Evolutionary conservation across 2,888 invertebrate genomes (phyloP), one percentile per base, ranked within the genome.

Genomic region (Dicyrtoma fusca): DNA sequence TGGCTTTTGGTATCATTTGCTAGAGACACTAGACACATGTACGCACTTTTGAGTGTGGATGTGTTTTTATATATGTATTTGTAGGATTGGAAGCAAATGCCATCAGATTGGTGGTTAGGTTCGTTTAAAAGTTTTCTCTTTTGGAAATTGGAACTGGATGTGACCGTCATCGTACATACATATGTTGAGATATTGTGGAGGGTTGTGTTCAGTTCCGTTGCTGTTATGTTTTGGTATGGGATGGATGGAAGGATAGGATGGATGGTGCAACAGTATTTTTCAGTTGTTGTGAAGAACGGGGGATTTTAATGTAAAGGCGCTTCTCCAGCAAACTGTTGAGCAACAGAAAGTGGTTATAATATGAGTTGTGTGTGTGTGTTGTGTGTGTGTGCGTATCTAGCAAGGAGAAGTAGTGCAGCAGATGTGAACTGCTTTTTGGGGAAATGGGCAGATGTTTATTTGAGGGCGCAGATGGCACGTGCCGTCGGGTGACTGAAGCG

Each of bases 361-460:
- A 66, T 53, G 14, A 42, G 59, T 61, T 69, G 49, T 44, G 25
- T 66, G 42, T 17, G 55, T 34, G 53, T 66, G 14, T 66, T 66
- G 53, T 66, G 25, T 57, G 57, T n/a, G 4, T 53, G 34, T 44
- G 61, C 42, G 53, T 34, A 8, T 3, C 34, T 34, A 34, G 34
- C 4, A 34, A 34, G 34, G 34, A 34, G 53, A 63, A 70, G 62
- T 45, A 69, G 70, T 63, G 63, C 63, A 70, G 70, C 70, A 70
- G 70, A 70, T 70, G 70, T 70, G 62, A 49, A 62, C 63, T 70
- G 70, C 70, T 69, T 69, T 69, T 69, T 69, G 61, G 69, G 69
- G 69, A 69, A 69, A 69, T 69, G 69, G 69, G 62, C 69, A 69
- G 69, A 69, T 69, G 69, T 69, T 69, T 69, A 61, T 61, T 69